phyloP scores from a whole-genome alignment of 2,888 invertebrate genomes.

The Trileptium ribeirensis region DNA sequence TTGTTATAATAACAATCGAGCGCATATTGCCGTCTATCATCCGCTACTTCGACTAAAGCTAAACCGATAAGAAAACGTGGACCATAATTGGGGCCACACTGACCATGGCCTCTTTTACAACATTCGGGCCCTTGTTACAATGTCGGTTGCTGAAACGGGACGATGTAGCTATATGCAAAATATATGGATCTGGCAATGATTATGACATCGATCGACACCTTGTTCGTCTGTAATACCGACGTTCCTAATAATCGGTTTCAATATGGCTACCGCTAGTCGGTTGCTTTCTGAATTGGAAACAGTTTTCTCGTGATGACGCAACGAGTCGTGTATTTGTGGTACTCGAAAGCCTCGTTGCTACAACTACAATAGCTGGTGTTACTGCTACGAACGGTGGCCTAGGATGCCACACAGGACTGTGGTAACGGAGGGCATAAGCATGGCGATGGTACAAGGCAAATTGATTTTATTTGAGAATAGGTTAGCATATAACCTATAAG shows the following conservation, averaged over 20 bases:
- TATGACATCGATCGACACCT: conserved; percentile 10
- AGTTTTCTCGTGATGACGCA: background rate
- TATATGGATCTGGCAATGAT: background rate
- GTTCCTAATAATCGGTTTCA: background rate
- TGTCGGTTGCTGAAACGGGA: background rate
- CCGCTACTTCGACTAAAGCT: background rate
- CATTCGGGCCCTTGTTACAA: conserved; percentile 1
- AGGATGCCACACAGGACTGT: no score
- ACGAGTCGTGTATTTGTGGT: background rate
- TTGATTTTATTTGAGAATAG: no score
- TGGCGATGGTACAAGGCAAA: no score
- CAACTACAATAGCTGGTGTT: no score
- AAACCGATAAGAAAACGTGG: background rate
- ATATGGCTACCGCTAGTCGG: background rate
- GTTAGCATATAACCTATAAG: no score
- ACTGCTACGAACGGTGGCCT: no score
- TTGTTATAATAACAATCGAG: conserved; percentile 8
- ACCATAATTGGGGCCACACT: background rate
- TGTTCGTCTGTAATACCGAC: background rate
- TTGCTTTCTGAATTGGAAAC: background rate
- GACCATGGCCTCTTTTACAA: background rate
- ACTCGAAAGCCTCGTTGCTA: no score
- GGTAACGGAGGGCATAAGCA: no score
- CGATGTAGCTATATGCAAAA: background rate
- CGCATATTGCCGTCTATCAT: conserved; percentile 3